These are phyloP conservation scores for Nomada flava DNA, from an alignment of 2,888 invertebrate species.

Conservation along the genomic window DNA sequence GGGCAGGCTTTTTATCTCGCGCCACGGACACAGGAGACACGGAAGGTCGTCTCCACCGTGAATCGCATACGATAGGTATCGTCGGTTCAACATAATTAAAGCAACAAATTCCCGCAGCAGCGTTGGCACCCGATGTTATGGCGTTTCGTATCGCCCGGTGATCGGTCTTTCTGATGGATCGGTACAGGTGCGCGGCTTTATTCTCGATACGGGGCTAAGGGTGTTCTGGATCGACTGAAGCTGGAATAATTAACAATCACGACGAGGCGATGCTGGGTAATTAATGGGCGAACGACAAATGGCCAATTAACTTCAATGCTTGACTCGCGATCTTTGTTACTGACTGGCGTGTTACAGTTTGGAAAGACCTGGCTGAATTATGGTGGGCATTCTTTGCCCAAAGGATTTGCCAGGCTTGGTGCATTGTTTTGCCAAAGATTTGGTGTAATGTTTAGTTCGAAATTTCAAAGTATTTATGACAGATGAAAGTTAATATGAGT, in stretches of 20 bases:
- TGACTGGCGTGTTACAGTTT: too few relatives aligned
- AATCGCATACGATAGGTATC: slow-evolving; percentile 64
- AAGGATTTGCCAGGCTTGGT: too few relatives aligned
- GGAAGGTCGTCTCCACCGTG: slow-evolving; percentile 47
- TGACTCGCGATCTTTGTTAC: background rate
- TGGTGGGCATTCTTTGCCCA: too few relatives aligned
- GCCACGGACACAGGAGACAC: slow-evolving; percentile 24
- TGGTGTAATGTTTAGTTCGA: too few relatives aligned
- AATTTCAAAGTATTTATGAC: too few relatives aligned
- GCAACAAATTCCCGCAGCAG: slow-evolving; percentile 72
- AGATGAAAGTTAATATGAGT: too few relatives aligned
- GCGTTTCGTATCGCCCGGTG: slow-evolving; percentile 72
- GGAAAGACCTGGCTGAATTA: too few relatives aligned
- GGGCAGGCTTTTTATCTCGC: slow-evolving; percentile 38
- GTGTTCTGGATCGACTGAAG: slow-evolving; percentile 54
- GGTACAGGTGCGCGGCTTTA: slow-evolving; percentile 75
- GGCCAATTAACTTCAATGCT: slow-evolving; percentile 58
- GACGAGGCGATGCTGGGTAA: slow-evolving; percentile 44
- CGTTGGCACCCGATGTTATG: slow-evolving; percentile 70
- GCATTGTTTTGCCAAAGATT: too few relatives aligned
- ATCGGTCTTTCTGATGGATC: slow-evolving; percentile 79
- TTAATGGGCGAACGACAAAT: slow-evolving; percentile 60
- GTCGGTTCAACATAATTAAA: slow-evolving; percentile 73
- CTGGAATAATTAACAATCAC: slow-evolving; percentile 49
- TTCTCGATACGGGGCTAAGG: slow-evolving; percentile 72